A percentile compares a stretch with the other conserved stretches of the same genome.
These are phyloP conservation scores for Carduelis carduelis DNA, from an alignment of 2,797 vertebrate species.

Conservation along the genomic window DNA sequence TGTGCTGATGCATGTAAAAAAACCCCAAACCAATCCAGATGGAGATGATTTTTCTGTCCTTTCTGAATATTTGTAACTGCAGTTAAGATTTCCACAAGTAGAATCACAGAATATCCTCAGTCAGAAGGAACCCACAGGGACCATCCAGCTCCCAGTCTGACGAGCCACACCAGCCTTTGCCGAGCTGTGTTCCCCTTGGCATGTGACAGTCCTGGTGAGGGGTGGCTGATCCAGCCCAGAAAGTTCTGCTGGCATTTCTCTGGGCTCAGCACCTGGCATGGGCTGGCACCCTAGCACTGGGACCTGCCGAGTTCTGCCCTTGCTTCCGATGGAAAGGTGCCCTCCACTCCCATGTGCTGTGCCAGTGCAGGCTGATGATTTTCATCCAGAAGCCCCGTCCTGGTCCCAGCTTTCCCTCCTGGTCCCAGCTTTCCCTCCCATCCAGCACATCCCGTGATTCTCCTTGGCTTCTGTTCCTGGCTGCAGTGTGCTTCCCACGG, in stretches of 20 bases:
- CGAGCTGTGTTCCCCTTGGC: neutral
- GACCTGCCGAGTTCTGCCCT: too few relatives aligned
- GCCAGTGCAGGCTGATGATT: neutral
- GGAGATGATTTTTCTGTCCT: neutral
- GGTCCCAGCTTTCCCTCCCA: neutral
- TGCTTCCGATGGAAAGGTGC: neutral
- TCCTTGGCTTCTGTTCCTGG: neutral
- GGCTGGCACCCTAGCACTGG: neutral
- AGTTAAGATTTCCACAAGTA: too few relatives aligned
- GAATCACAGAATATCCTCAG: neutral
- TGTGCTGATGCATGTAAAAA: neutral
- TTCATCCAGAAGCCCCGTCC: neutral
- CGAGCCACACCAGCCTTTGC: neutral
- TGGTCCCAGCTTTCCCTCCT: neutral
- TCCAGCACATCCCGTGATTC: accelerated
- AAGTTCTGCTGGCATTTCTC: neutral
- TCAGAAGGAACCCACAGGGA: neutral
- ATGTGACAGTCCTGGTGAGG: neutral
- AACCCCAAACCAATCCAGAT: neutral
- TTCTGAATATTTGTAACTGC: neutral
- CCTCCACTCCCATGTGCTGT: neutral
- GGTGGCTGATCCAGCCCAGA: neutral
- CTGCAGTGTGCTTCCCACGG: neutral
- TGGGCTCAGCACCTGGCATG: neutral
- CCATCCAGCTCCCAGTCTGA: neutral